These are phyloP conservation scores for Cosmopolites sordidus DNA, from an alignment of 2,888 invertebrate genomes.

Conservation along the genomic window DNA sequence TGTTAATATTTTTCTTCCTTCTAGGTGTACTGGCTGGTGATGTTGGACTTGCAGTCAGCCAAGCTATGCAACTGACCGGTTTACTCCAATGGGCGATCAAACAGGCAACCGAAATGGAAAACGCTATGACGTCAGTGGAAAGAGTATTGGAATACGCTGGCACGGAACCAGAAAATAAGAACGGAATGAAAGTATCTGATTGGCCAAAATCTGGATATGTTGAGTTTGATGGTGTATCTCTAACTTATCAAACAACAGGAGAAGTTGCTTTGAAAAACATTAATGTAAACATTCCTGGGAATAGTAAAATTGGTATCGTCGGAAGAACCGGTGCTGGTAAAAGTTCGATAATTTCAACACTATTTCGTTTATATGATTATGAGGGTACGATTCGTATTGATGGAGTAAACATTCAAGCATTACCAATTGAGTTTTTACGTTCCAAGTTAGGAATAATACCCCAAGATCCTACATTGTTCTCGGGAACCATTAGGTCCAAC, in stretches of 20 bases:
- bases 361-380: slow-evolving; percentile 75
- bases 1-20: too few relatives aligned
- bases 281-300: slow-evolving; percentile 58
- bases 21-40: slow-evolving; percentile 42
- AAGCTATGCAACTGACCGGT: slow-evolving; percentile 43
- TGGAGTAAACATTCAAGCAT: slow-evolving; percentile 59
- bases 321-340: slow-evolving; percentile 82
- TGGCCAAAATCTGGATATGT: slow-evolving; percentile 74
- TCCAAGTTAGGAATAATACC: slow-evolving; percentile 80
- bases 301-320: slow-evolving; percentile 70
- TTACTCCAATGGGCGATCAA: slow-evolving; percentile 84
- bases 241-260: slow-evolving; percentile 68
- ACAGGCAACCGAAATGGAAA: slow-evolving; percentile 50
- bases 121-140: slow-evolving; percentile 88
- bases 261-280: slow-evolving; percentile 55
- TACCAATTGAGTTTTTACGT: slow-evolving; percentile 71
- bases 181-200: slow-evolving; percentile 31
- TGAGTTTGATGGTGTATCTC: slow-evolving; percentile 60
- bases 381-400: slow-evolving; percentile 80
- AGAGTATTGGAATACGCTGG: slow-evolving; percentile 76
- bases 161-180: slow-evolving; percentile 55
- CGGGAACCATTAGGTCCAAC: slow-evolving; percentile 81
- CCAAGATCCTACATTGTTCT: slow-evolving; percentile 81
- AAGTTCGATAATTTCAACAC: slow-evolving; percentile 66
- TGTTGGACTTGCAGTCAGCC: slow-evolving; percentile 45